These are phyloP conservation scores for Rhipidura dahli DNA, from an alignment of 2,113 vertebrate genomes.

Conservation along the genomic window DNA sequence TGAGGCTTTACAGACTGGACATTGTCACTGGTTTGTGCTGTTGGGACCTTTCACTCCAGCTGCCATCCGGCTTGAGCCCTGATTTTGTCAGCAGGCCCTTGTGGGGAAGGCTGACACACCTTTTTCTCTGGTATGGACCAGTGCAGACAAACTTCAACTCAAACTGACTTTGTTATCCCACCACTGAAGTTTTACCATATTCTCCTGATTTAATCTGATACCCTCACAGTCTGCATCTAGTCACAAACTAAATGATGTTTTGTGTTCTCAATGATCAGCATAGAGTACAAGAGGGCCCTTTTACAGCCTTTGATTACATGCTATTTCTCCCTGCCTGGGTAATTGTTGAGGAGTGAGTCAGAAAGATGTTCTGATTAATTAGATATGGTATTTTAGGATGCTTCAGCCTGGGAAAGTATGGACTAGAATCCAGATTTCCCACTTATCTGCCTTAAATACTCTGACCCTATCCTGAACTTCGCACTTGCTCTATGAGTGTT, in stretches of 20 bases:
- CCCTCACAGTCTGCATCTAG: neutral
- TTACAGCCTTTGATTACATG: conserved; percentile 56
- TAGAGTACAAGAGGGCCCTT: conserved; percentile 27
- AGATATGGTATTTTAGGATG: conserved; percentile 66
- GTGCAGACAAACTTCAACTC: neutral
- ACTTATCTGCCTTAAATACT: conserved; percentile 54
- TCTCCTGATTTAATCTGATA: neutral
- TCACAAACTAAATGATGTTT: conserved; percentile 38
- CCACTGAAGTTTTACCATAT: neutral
- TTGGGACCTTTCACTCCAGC: neutral
- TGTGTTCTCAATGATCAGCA: conserved; percentile 26
- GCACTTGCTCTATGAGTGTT: conserved; percentile 24
- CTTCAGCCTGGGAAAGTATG: conserved; percentile 28
- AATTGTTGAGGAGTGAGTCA: conserved; percentile 68
- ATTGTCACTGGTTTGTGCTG: neutral
- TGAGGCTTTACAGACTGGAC: neutral
- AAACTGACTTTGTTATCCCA: neutral
- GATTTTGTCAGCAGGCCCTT: neutral
- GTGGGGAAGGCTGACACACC: neutral
- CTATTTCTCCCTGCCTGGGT: conserved; percentile 62
- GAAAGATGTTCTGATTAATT: conserved; percentile 72
- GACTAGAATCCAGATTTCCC: conserved; percentile 69
- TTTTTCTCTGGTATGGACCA: fast-evolving
- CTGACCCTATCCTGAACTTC: conserved; percentile 42
- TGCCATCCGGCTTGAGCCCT: neutral